These are phyloP conservation scores for Pseudolaguvia tuberculata DNA, from an alignment of 2,113 vertebrate species.

Conservation along the genomic window DNA sequence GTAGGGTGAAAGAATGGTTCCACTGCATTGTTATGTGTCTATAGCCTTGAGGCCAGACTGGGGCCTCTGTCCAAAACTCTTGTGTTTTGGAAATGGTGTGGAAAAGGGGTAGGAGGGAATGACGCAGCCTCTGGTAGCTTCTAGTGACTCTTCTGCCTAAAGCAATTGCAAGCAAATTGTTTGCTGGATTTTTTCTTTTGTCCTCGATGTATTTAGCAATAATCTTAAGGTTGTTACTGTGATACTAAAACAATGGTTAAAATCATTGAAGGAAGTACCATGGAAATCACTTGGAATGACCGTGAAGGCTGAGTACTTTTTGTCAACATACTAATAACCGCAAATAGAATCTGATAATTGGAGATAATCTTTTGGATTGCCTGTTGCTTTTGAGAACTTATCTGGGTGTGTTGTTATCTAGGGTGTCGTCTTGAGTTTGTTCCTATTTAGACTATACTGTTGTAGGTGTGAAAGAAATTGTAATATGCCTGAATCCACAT, in stretches of 20 bases:
- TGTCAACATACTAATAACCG: constrained; percentile 19
- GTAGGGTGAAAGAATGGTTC: constrained; percentile 27
- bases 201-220: constrained; percentile 38
- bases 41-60: constrained; percentile 45
- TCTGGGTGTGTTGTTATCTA: not conserved
- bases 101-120: constrained; percentile 6
- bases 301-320: constrained; percentile 15
- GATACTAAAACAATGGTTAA: constrained; percentile 50
- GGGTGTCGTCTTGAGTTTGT: not conserved
- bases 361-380: constrained; percentile 23
- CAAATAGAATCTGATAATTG: constrained; percentile 37
- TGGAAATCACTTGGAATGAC: constrained; percentile 40
- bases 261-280: constrained; percentile 35
- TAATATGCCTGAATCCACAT: not conserved
- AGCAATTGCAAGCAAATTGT: constrained; percentile 49
- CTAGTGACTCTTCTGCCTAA: constrained; percentile 35
- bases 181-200: constrained; percentile 40
- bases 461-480: not conserved
- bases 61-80: constrained; percentile 31
- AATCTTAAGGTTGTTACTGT: constrained; percentile 47
- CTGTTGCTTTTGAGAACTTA: constrained; percentile 5
- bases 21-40: constrained; percentile 48
- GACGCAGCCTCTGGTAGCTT: constrained; percentile 33
- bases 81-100: constrained; percentile 37
- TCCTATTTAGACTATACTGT: not conserved